phyloP scores from a whole-genome alignment of 2,797 vertebrate genomes.

The Myotis myotis region DNA sequence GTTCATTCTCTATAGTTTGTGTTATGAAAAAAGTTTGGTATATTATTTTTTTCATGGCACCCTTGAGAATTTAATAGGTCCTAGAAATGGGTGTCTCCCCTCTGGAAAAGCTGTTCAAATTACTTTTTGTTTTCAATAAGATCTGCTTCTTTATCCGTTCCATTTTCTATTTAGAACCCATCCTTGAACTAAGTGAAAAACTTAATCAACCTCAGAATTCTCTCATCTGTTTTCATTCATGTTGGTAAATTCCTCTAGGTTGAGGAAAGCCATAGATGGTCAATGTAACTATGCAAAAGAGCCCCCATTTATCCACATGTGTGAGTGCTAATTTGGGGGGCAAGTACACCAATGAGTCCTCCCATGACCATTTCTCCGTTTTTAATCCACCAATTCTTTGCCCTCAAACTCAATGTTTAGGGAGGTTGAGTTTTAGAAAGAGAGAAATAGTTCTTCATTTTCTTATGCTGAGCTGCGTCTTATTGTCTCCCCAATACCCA shows the following conservation, averaged over 20 bases:
- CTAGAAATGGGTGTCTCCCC: not conserved
- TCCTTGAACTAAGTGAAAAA: constrained; percentile 16
- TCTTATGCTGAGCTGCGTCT: not conserved
- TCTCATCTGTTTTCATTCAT: not conserved
- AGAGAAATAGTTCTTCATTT: not conserved
- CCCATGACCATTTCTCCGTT: not conserved
- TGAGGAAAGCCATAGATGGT: not conserved
- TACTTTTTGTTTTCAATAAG: constrained; percentile 15
- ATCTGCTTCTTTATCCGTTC: not conserved
- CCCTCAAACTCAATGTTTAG: not conserved
- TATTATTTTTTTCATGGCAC: not conserved
- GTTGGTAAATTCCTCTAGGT: not conserved
- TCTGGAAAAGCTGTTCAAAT: not conserved
- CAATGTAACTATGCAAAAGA: not conserved
- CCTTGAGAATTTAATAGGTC: not conserved
- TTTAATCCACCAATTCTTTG: not conserved
- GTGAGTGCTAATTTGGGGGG: not conserved
- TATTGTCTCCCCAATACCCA: not conserved
- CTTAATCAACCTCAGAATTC: not conserved
- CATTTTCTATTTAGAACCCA: not conserved
- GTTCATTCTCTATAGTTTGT: not conserved
- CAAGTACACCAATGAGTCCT: not conserved
- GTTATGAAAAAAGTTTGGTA: not conserved
- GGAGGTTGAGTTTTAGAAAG: not conserved
- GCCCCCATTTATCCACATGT: not conserved